Base-by-base conservation (phyloP, 2,888 invertebrate genomes). In the Spicauda simplicius region DNA sequence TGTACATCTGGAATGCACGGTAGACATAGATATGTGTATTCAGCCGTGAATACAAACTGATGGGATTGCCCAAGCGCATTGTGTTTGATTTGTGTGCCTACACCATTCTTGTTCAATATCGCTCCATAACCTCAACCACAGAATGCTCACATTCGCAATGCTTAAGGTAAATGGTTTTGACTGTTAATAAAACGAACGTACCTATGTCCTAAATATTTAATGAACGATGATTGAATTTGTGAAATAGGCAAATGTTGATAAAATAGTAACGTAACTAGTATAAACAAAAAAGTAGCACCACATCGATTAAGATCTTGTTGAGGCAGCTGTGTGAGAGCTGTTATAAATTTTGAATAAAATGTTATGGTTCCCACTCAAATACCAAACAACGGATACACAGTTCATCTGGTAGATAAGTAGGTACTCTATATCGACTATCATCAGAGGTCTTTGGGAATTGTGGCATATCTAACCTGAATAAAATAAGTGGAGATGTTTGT, bases 31-130 rank as follows among this genome's bases (percentile, higher is more conserved):
- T 41, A 8, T 20, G 45, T 20, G 45, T 58, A 45, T 48, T 58
- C 58, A 58, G 58, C 58, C 58, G 58, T 58, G 58, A 58, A 58
- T 58, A 58, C 58, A 41, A 58, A 58, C 45, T n/a, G n/a, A 33
- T 53, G 52, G 60, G 60, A 61, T 61, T 53, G 60, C 60, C 60
- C 14, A 53, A 61, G 60, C 60, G 52, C 52, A 58, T 58, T 61
- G 52, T 61, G 52, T 61, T 60, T 37, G 52, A 52, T 48, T 59
- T 25, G 59, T 59, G 48, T 59, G 16, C 59, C 45, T 56, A 56
- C 33, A 33, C n/a, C 48, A 30, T 61, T 52, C 60, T 53, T 53
- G 52, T 53, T 14, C 18, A 53, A 37, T 61, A 59, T 52, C 60
- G 20, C 16, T 48, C 48, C 50, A 18, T 25, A 18, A 60, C 16